Evolutionary conservation across 2,113 vertebrate genomes (phyloP), one percentile per base, ranked within the genome.

Genomic region (Tachuris rubrigastra): DNA sequence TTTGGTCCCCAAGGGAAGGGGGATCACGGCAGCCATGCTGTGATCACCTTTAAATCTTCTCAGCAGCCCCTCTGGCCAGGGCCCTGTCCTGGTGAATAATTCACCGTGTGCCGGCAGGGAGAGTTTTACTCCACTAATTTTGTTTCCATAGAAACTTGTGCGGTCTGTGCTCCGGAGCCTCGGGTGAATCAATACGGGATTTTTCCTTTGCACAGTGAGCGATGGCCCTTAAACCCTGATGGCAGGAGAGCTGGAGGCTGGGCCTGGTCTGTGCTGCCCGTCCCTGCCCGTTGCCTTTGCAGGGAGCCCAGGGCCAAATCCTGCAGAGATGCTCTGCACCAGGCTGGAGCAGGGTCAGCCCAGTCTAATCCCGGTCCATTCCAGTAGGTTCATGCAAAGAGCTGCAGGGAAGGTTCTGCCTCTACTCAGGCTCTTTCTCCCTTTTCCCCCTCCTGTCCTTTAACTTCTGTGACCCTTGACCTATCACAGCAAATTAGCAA

Each of bases 71-170:
- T 92, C 75, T 92, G 94, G 97, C 95, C 72, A 28, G 77, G 91
- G 81, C 85, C 66, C 76, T 83, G 95, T 95, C 97, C 96, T 35
- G 79, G 96, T 91, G 62, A 91, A 98, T 98, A 95, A 81, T 97
- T 98, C 97, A 97, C 46, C 5, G 10, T 59, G 80, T 84, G 72
- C 88, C 7, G 72, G 82, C 90, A 92, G 95, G 56, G 90, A 93
- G 96, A 96, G 94, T 89, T 97, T 97, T 83, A 87, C 97, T 97
- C 67, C 11, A 37, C 93, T 95, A 53, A 80, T 97, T 95, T 55
- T 14, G 89, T 98, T 97, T 97, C 98, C 97, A 98, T 98, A 97
- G 98, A 96, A 98, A 98, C 98, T 92, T 86, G 31, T 49, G 86
- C 20, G 52, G 94, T 94, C 94, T 97, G 93, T 96, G 97, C 94